A percentile compares a stretch with the other conserved stretches of the same genome.
phyloP scores from a whole-genome alignment of 2,797 vertebrate genomes.

The Otolemur crassicaudatus region DNA sequence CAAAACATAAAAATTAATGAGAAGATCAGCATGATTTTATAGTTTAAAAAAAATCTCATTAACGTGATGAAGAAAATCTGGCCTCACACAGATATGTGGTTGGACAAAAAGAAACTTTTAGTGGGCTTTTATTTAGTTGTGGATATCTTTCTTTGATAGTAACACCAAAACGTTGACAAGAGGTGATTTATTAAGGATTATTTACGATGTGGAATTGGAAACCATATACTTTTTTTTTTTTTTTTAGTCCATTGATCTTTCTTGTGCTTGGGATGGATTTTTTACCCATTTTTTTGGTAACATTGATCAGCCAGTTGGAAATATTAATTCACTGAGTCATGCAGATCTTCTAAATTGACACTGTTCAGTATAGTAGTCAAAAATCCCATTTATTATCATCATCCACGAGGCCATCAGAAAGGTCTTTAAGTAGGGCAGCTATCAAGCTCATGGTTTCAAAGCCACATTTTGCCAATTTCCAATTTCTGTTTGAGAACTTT shows the following conservation, averaged over 20 bases:
- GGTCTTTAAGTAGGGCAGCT: background rate
- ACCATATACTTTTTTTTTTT: background rate
- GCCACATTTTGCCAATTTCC: background rate
- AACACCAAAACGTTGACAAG: constrained; percentile 10
- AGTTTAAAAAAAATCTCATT: background rate
- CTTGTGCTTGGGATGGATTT: background rate
- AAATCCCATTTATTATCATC: background rate
- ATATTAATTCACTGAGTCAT: background rate
- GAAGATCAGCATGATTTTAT: background rate
- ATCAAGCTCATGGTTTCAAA: background rate
- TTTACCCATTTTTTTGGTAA: background rate
- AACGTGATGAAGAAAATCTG: background rate
- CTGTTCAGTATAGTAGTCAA: background rate
- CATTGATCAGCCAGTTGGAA: background rate
- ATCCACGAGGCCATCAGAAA: background rate
- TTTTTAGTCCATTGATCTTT: background rate
- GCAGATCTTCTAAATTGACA: background rate
- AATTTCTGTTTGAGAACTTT: constrained; percentile 25
- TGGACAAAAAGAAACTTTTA: constrained; percentile 29
- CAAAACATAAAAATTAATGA: constrained; percentile 25
- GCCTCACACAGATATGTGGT: background rate
- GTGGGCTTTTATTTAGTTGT: background rate
- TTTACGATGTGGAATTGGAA: background rate
- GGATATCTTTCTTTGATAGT: constrained; percentile 37
- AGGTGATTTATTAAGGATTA: background rate